Base-by-base conservation (phyloP, 2,797 vertebrate genomes). In the Semotilus atromaculatus region DNA sequence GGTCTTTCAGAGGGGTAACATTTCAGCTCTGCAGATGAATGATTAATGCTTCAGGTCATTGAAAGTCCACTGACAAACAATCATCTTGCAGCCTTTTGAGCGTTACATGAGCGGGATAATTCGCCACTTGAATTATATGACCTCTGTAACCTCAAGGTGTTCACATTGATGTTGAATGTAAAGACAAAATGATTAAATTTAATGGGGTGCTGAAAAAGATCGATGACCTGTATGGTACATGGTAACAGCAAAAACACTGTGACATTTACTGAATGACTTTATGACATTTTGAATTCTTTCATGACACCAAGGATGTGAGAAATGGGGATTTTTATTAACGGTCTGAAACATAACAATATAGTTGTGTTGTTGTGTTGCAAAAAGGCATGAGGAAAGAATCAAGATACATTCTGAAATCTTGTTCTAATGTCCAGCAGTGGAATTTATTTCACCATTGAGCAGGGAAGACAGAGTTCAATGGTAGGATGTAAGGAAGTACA, bases 21-120 rank as follows among this genome's bases (percentile, higher is more conserved):
- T 80, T 45, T 66, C 34, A 71, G 34, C 66, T 81, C 78, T 43
- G 34, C 68, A 29, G 26, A 29, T 68, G 36, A 76, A 67, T 82
- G 19, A 85, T 85, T 66, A 82, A 81, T 82, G 43, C 31, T 80
- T 82, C 66, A 82, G 34, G 55, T 7, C 10, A 36, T 45, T 19
- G 14, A 40, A 43, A 40, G 53, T 62, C 76, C 81, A 80, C 81
- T 48, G 36, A 83, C 23, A 80, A 55, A 64, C 34, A 81, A 81
- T 76, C 40, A 10, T 60, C 23, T 76, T 58, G 74, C 51, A 58
- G 53, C 23, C 75, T 43, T 62, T 62, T 23, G n/a, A 78, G 36
- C 8, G 8, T 4, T n/a, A 78, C 51, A 55, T 62, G 75, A 19
- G 34, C 1, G 0, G 34, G 74, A 58, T 76, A 58, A 76, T 76